Evolutionary conservation across 2,113 vertebrate genomes (phyloP), one percentile per base, ranked within the genome.

Genomic region (Pangasianodon hypophthalmus): DNA sequence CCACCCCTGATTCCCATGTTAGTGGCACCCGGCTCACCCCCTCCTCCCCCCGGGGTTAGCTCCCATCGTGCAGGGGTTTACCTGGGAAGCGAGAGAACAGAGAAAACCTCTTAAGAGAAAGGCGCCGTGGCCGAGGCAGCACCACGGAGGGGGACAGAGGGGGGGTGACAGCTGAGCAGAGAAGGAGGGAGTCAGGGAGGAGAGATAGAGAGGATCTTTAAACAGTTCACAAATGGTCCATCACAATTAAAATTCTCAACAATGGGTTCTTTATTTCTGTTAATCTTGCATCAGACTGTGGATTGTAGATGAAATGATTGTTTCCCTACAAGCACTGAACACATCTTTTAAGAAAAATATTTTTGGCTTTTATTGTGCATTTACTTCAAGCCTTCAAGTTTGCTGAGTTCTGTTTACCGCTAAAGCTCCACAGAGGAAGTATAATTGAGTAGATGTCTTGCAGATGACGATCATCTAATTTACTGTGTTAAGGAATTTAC

Each of bases 41-140:
- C 0, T 52, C 54, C 50, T 4, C 41, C 7, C 54, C 32, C 3
- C 21, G 56, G 54, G 86, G 69, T 91, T 88, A 84, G 19, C 62
- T 6, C 71, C 85, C 89, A 60, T 64, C 90, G 84, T 91, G 93
- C 91, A 89, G 82, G 73, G 48, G 64, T 95, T 97, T 97, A 98
- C 97, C 97, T 98, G 97, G 94, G 90, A 96, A 95, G 92, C 96
- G 95, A 95, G 96, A 95, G 94, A 97, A 96, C 91, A 97, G 92
- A 94, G 97, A 97, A 94, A 96, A 96, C 94, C 94, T 96, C 94
- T 97, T 97, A 95, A 96, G 94, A 91, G 96, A 95, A 89, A 96
- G 96, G 93, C 93, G 95, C 87, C 96, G 93, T 29, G 94, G 96
- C 94, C 94, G 96, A 94, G 96, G 94, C 60, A 94, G 95, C 87